Percentiles rank a stretch among this genome's conserved stretches.
Conservation (phyloP, 2,888 invertebrate species). For the Troides helena region DNA sequence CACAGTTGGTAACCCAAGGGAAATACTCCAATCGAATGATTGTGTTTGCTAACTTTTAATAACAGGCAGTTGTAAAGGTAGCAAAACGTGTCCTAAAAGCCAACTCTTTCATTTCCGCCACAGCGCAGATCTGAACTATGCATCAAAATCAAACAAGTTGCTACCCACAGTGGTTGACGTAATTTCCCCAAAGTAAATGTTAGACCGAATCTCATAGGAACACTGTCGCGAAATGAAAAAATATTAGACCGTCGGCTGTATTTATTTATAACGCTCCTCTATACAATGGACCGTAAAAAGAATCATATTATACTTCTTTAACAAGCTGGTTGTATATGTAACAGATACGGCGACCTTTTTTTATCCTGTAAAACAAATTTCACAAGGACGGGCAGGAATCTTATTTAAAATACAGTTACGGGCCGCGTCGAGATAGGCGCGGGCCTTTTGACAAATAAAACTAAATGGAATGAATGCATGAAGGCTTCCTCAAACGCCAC, state of each 20-base stretch:
- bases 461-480: conserved; percentile 79
- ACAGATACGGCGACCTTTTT: conserved; percentile 72
- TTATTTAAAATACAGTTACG: conserved; percentile 80
- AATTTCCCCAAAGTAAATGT: conserved; percentile 75
- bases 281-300: conserved; percentile 62
- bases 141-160: conserved; percentile 76
- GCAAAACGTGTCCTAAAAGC: conserved; percentile 38
- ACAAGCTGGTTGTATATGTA: conserved; percentile 67
- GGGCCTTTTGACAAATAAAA: conserved; percentile 76
- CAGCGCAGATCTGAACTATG: conserved; percentile 53
- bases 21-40: conserved; percentile 13
- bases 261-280: conserved; percentile 31
- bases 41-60: conserved; percentile 12
- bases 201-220: conserved; percentile 66
- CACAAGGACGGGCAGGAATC: conserved; percentile 69
- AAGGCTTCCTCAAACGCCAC: conserved; percentile 69
- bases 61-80: conserved; percentile 25
- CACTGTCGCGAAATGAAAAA: conserved; percentile 63
- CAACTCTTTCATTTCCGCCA: conserved; percentile 32
- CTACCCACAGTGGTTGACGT: conserved; percentile 60
- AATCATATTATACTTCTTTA: conserved; percentile 65
- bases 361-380: conserved; percentile 77
- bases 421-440: conserved; percentile 73
- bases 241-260: conserved; percentile 47
- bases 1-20: not conserved